Evolutionary conservation across 1,140 invertebrate genomes (phyloP).

Genomic region (Cyclina sinensis): DNA sequence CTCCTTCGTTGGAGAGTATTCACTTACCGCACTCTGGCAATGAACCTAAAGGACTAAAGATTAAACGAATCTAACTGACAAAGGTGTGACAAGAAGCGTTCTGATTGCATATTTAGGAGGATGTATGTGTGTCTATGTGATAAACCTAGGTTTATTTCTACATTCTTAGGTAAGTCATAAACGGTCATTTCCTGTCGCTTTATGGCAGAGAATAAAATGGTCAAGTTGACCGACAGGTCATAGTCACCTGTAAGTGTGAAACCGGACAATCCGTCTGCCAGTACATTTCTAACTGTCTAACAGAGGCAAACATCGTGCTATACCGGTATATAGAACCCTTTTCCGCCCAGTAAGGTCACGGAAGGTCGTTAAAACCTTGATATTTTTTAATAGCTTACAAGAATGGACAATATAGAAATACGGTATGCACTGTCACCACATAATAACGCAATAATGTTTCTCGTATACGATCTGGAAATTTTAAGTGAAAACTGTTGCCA

Average conservation of each 20-base stretch:
- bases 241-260: constrained; percentile 46
- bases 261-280: constrained; percentile 3
- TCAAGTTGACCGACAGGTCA: constrained; percentile 39
- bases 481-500: too few relatives aligned
- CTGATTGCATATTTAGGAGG: constrained; percentile 27
- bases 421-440: too few relatives aligned
- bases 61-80: constrained; percentile 21
- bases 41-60: not conserved
- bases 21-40: not conserved
- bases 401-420: too few relatives aligned
- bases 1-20: constrained; percentile 5
- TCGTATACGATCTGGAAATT: too few relatives aligned
- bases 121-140: constrained; percentile 34
- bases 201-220: not conserved
- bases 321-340: not conserved
- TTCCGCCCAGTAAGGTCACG: too few relatives aligned
- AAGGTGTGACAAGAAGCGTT: constrained; percentile 14
- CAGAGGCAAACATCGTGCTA: not conserved
- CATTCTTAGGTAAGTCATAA: constrained; percentile 17
- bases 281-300: not conserved
- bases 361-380: too few relatives aligned
- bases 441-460: too few relatives aligned
- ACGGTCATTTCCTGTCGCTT: constrained; percentile 46
- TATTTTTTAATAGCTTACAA: too few relatives aligned
- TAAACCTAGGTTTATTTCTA: constrained; percentile 21